Base-by-base conservation (phyloP, 2,113 vertebrate species). In the Seriola quinqueradiata region DNA sequence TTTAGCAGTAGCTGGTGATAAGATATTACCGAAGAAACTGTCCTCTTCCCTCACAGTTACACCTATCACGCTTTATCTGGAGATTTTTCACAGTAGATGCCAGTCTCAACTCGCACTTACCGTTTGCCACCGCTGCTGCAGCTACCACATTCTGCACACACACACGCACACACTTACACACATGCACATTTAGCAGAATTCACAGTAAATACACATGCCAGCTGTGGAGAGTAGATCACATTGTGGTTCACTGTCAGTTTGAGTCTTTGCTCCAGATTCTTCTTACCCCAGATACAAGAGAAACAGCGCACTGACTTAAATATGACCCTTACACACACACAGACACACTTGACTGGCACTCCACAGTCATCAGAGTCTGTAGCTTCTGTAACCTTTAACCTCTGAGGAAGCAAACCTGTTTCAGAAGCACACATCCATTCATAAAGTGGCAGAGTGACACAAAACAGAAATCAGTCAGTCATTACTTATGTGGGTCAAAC, bases 231-330 rank as follows among this genome's bases (percentile, higher is more conserved):
- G 66, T 10, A 71, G 81, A 81, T 84, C 74, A 70, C 6, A 3
- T 60, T 92, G 89, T 91, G 89, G 89, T 91, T 84, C 44, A 54
- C 57, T 82, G 84, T 87, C 91, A 90, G 89, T 92, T 92, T 90
- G 72, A 72, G 76, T 66, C 70, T 86, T 69, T 79, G 81, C 74
- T 85, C 66, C 65, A 88, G 83, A 90, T 87, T 90, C 83, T 67
- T 70, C 59, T 71, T 83, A 72, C 61, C 86, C 70, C 50, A 77
- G 86, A 87, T 82, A 76, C 25, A 59, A 75, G 59, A 55, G 19
- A 70, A 82, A 63, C 52, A 64, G 42, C 61, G 46, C 32, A 8
- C 8, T 12, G 36, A 60, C 46, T 61, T 34, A 42, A 3, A 42
- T 46, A n/a, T 59, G 52, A 40, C 42, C 67, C 36, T 71, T 10